Conservation (phyloP, 2,113 vertebrate species). For the Chaetops frenatus region DNA sequence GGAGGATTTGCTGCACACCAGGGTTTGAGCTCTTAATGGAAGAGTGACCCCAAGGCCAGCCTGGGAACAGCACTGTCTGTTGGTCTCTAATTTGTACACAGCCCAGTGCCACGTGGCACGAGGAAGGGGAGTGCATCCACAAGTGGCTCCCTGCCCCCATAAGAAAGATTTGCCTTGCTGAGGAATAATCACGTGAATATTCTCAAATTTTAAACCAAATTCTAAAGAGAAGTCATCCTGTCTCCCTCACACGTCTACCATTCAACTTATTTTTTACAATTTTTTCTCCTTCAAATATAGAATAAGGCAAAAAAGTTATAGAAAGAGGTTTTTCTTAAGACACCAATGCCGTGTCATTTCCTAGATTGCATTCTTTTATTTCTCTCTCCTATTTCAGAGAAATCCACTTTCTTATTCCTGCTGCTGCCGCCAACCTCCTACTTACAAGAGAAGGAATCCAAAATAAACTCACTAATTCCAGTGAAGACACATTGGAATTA, state of each 20-base stretch:
- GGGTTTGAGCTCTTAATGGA: neutral
- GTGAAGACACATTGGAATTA: neutral
- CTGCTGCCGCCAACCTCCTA: conserved; percentile 12
- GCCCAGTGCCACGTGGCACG: rapidly evolving
- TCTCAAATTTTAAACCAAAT: neutral
- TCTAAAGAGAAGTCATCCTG: neutral
- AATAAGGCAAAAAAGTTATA: neutral
- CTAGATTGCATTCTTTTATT: neutral
- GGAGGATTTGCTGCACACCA: neutral
- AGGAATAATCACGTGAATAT: neutral
- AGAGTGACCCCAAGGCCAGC: neutral
- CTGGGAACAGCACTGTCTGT: neutral
- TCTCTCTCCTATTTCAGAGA: neutral
- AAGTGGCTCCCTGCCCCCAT: rapidly evolving
- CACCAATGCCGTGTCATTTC: neutral
- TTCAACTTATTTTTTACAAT: neutral
- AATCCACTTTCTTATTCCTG: neutral
- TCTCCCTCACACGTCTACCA: neutral
- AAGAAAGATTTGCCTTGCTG: neutral
- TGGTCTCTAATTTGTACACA: neutral
- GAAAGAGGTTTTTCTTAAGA: neutral
- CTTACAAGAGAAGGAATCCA: neutral
- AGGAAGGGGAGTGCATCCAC: neutral
- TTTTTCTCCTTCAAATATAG: neutral
- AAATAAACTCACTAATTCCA: conserved; percentile 20